phyloP scores from a whole-genome alignment of 2,113 vertebrate genomes.

The Siniperca knerii region DNA sequence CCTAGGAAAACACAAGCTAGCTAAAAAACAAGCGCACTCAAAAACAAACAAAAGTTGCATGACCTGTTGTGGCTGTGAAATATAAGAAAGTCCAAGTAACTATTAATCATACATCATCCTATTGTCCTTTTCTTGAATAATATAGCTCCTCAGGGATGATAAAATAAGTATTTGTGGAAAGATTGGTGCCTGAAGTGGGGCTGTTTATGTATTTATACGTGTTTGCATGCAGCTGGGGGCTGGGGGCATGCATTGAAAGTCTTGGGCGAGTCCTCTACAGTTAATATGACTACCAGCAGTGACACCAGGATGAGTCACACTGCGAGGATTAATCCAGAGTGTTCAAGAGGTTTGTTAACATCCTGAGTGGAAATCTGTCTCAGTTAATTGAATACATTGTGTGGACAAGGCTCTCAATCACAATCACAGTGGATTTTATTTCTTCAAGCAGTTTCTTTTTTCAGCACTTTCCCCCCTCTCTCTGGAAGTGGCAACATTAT shows the following conservation, averaged over 20 bases:
- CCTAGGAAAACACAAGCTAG: not conserved
- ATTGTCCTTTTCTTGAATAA: not conserved
- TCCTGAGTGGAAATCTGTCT: slow-evolving; percentile 12
- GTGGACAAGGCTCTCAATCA: slow-evolving; percentile 4
- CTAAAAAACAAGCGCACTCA: no score
- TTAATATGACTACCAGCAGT: not conserved
- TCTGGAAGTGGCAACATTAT: not conserved
- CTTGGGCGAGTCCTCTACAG: not conserved
- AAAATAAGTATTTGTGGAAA: not conserved
- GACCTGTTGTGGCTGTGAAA: not conserved
- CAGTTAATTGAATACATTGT: slow-evolving; percentile 14
- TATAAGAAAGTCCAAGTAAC: no score
- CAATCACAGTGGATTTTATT: not conserved
- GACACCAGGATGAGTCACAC: slow-evolving; percentile 17
- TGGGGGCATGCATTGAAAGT: not conserved
- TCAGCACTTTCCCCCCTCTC: not conserved
- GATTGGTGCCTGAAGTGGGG: not conserved
- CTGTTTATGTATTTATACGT: no score
- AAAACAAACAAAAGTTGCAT: not conserved
- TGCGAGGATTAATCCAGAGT: not conserved
- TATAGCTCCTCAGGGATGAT: not conserved
- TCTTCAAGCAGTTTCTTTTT: not conserved
- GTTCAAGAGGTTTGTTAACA: slow-evolving; percentile 22
- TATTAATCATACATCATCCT: no score
- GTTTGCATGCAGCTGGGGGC: not conserved